These are phyloP conservation scores for Drosophila siamana DNA, from an alignment of 2,888 invertebrate genomes.

Conservation along the genomic window DNA sequence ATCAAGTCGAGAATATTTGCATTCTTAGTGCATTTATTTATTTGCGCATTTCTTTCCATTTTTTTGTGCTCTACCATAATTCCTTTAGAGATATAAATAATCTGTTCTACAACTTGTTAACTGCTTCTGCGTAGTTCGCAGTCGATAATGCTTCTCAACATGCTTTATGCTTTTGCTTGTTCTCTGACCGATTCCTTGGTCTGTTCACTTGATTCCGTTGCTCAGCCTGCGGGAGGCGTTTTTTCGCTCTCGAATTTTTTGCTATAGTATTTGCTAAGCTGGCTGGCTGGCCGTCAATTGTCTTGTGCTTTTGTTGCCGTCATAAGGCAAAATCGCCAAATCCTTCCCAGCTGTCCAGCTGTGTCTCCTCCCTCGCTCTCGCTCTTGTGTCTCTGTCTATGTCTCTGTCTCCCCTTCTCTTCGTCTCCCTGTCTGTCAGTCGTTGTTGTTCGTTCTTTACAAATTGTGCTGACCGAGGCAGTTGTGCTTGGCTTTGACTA, in stretches of 20 bases:
- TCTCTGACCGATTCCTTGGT: not conserved
- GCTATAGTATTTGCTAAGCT: constrained; percentile 48
- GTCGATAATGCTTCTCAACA: not conserved
- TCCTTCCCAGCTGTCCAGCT: constrained; percentile 26
- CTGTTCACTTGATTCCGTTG: not conserved
- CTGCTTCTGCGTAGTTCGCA: not conserved
- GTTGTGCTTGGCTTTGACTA: constrained; percentile 61
- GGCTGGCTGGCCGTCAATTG: constrained; percentile 43
- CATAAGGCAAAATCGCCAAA: constrained; percentile 24
- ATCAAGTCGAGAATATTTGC: no score
- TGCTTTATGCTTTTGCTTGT: no score
- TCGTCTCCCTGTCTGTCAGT: not conserved
- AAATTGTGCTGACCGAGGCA: constrained; percentile 47
- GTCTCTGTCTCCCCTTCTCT: no score
- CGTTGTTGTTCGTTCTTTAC: not conserved
- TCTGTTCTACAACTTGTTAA: no score
- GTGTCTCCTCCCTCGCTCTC: constrained; percentile 3
- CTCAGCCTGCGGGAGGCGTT: constrained; percentile 3
- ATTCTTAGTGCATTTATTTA: no score
- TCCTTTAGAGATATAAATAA: no score
- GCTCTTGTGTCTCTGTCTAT: no score
- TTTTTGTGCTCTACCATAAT: no score
- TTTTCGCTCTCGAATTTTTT: constrained; percentile 19
- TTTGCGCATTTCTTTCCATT: no score
- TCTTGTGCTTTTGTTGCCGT: constrained; percentile 28